Percentiles rank a stretch among this genome's conserved stretches.
phyloP scores from a whole-genome alignment of 1,140 invertebrate genomes.

The Uloborus diversus region DNA sequence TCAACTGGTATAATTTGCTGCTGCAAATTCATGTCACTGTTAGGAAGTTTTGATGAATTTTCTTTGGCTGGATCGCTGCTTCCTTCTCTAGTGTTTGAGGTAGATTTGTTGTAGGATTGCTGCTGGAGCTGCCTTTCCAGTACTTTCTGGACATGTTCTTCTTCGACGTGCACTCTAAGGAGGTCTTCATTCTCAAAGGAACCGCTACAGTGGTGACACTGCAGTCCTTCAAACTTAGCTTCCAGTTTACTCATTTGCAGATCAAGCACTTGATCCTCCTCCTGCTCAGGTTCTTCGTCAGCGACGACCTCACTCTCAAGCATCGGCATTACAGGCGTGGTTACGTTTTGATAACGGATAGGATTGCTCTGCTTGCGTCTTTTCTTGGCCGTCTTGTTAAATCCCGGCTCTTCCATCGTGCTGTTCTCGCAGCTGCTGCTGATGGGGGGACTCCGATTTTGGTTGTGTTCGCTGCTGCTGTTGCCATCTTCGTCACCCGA shows the following conservation, averaged over 20 bases:
- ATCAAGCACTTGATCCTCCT: slow-evolving; percentile 38
- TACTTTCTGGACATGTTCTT: slow-evolving; percentile 61
- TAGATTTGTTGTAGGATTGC: slow-evolving; percentile 58
- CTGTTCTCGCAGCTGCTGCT: slow-evolving; percentile 53
- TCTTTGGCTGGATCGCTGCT: slow-evolving; percentile 44
- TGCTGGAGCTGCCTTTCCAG: slow-evolving; percentile 59
- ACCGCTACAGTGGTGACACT: slow-evolving; percentile 61
- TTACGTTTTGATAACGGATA: slow-evolving; percentile 59
- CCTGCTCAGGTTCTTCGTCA: slow-evolving; percentile 1
- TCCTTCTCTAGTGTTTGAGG: slow-evolving; percentile 35
- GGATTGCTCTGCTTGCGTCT: slow-evolving; percentile 65
- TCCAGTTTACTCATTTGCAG: slow-evolving; percentile 20
- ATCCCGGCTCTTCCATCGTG: slow-evolving; percentile 47
- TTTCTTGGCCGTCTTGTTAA: slow-evolving; percentile 64
- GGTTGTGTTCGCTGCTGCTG: slow-evolving; percentile 49
- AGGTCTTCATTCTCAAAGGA: slow-evolving; percentile 59
- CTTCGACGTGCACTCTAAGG: slow-evolving; percentile 61
- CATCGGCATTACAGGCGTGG: slow-evolving; percentile 18
- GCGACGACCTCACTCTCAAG: slow-evolving; percentile 46
- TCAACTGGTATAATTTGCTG: slow-evolving; percentile 19
- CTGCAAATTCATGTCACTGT: slow-evolving; percentile 17
- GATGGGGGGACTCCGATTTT: slow-evolving; percentile 43
- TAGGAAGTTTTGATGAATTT: slow-evolving; percentile 31
- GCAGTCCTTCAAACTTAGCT: background rate
- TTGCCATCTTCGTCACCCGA: slow-evolving; percentile 53